phyloP scores from a whole-genome alignment of 2,797 vertebrate genomes.

The Scleropages formosus region DNA sequence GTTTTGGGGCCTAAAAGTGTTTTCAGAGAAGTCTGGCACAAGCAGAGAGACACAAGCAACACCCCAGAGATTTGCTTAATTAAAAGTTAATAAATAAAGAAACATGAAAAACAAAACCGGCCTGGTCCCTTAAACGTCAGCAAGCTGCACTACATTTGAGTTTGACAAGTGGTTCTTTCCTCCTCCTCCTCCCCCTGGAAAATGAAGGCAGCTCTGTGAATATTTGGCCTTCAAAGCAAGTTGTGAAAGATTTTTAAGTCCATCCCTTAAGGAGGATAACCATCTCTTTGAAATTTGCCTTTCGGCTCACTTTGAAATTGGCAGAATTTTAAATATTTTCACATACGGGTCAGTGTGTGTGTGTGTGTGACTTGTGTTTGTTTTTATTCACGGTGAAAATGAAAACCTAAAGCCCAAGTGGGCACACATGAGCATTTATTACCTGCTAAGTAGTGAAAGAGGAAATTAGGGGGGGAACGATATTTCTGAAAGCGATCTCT shows the following conservation, averaged over 20 bases:
- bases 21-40: constrained; percentile 45
- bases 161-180: constrained; percentile 41
- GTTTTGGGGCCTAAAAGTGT: constrained; percentile 44
- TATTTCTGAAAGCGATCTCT: too few relatives aligned
- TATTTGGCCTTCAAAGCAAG: constrained; percentile 48
- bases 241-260: constrained; percentile 43
- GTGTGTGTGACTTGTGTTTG: background rate
- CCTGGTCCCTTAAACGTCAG: background rate
- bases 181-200: constrained; percentile 51
- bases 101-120: constrained; percentile 43
- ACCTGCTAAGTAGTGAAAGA: background rate
- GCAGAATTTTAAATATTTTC: background rate
- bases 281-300: constrained; percentile 37
- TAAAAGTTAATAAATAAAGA: constrained; percentile 58
- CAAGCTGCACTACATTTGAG: constrained; percentile 29
- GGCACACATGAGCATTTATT: background rate
- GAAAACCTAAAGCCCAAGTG: background rate
- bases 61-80: constrained; percentile 55
- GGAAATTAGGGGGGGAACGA: background rate
- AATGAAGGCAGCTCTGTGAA: constrained; percentile 45
- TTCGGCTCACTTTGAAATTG: constrained; percentile 14
- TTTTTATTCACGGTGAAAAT: background rate
- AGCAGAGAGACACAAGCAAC: constrained; percentile 38
- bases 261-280: constrained; percentile 39
- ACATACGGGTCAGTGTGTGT: background rate